phyloP scores from a whole-genome alignment of 2,888 invertebrate species.

The Erynnis tages region DNA sequence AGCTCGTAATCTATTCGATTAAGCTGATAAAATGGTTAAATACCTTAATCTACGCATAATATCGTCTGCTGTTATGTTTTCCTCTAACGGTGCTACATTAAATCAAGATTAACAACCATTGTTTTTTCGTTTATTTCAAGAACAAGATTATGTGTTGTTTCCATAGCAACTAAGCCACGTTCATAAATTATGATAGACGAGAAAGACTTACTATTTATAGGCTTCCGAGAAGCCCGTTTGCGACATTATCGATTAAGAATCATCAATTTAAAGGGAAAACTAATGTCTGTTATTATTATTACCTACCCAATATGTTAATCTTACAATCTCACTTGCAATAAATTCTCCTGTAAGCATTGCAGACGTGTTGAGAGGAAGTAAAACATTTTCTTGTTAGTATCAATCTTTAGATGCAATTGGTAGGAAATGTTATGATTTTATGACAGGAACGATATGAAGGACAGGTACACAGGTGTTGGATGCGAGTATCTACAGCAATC shows the following conservation, averaged over 20 bases:
- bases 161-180: too few relatives aligned
- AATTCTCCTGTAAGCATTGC: slow-evolving; percentile 9
- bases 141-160: too few relatives aligned
- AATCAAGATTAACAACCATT: too few relatives aligned
- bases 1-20: too few relatives aligned
- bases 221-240: not conserved
- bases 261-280: slow-evolving; percentile 3
- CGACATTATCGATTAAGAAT: not conserved
- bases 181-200: not conserved
- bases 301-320: not conserved
- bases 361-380: slow-evolving; percentile 10
- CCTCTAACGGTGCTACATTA: too few relatives aligned
- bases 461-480: too few relatives aligned
- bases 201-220: not conserved
- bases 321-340: slow-evolving; percentile 6
- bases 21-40: too few relatives aligned
- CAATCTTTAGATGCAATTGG: not conserved
- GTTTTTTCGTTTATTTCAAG: too few relatives aligned
- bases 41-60: too few relatives aligned
- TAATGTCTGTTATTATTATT: not conserved
- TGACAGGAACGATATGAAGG: too few relatives aligned
- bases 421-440: not conserved
- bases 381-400: slow-evolving; percentile 15
- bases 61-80: too few relatives aligned
- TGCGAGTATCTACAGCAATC: too few relatives aligned